Base-by-base conservation (phyloP, 2,797 vertebrate genomes). In the Miichthys miiuy region DNA sequence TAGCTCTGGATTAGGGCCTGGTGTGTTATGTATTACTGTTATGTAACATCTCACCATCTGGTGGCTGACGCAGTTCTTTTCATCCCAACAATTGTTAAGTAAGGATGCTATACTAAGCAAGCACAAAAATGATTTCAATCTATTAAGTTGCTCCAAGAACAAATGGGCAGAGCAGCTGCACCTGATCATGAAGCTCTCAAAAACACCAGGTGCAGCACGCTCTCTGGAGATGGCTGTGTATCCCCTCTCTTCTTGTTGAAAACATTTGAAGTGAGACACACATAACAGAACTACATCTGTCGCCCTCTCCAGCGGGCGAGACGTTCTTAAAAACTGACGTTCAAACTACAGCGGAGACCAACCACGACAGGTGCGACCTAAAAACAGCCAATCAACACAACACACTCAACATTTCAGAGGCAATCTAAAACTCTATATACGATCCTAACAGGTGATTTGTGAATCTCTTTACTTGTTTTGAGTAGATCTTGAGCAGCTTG, bases 401-500 rank as follows among this genome's bases (percentile, higher is more conserved):
- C 48, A 4, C 10, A 50, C 44, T 68, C 6, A 23, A 42, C 47
- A 60, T 27, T 9, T 55, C 16, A 44, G 51, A 68, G 50, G 46
- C n/a, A 18, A 62, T 57, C 25, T 38, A 16, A 13, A 47, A 12
- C 14, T 46, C 30, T 3, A n/a, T 34, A 55, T 13, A 23, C 14
- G 18, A 5, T 3, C 50, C 0, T 9, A 30, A 60, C 6, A 55
- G 42, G n/a, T 41, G 4, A 30, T 21, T 20, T 27, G 51, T 34
- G 6, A 27, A 27, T 61, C 50, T 18, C 1, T 21, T 71, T 75
- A 97, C 97, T 95, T 98, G 97, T 86, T 98, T 98, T 17, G 97
- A 98, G 92, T 97, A 98, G 87, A 98, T 95, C 92, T 98, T 97
- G 51, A 99, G 90, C 54, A 98, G 91, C 82, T 96, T 98, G 92